Evolutionary conservation across 2,113 vertebrate species (phyloP).

Genomic region (Solenodon paradoxus): DNA sequence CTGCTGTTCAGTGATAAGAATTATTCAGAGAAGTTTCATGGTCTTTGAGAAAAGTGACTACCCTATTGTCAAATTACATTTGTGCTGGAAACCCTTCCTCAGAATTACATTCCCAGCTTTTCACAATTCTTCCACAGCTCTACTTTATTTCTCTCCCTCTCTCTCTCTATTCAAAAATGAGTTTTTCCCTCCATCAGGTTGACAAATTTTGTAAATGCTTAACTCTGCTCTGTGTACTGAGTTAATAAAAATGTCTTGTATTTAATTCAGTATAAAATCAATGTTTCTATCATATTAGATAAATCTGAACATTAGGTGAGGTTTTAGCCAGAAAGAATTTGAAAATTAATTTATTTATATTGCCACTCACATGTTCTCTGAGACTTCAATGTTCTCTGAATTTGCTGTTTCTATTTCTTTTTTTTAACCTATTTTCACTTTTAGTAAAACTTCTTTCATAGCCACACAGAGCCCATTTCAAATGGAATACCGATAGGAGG

Average conservation of each 20-base stretch:
- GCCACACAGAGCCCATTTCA: neutral
- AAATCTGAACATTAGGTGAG: neutral
- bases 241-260: slow-evolving; percentile 4
- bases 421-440: neutral
- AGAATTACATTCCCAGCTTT: neutral
- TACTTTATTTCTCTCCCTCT: neutral
- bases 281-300: neutral
- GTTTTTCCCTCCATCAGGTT: neutral
- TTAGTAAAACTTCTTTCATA: neutral
- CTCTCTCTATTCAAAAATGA: neutral
- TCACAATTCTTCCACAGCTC: neutral
- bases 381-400: neutral
- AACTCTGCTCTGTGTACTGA: neutral
- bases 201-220: slow-evolving; percentile 30
- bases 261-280: neutral
- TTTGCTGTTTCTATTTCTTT: neutral
- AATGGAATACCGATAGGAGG: neutral
- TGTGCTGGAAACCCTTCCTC: neutral
- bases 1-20: neutral
- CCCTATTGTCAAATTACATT: neutral
- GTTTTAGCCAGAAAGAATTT: neutral
- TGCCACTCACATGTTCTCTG: neutral
- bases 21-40: neutral
- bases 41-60: slow-evolving; percentile 9
- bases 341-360: neutral